Conservation (phyloP, 1,140 invertebrate species). For the Oedothorax gibbosus region DNA sequence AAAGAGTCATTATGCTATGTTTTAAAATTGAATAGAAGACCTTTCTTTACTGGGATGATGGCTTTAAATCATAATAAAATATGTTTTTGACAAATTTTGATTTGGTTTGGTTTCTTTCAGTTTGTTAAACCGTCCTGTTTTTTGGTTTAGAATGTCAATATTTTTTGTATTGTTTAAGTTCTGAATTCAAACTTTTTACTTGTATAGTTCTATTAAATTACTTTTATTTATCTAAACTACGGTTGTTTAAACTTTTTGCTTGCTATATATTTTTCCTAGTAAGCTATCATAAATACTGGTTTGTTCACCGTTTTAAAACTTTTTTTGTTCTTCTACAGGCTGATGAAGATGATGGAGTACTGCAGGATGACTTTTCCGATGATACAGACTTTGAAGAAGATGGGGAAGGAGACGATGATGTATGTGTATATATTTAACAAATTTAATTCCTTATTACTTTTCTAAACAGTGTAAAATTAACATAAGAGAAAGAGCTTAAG, state of each 20-base stretch:
- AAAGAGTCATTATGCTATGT: too few relatives aligned
- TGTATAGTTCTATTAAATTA: background rate
- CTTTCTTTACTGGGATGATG: too few relatives aligned
- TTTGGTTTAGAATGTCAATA: too few relatives aligned
- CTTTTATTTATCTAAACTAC: background rate
- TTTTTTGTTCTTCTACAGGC: constrained; percentile 19
- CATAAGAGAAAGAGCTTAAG: too few relatives aligned
- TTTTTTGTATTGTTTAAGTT: too few relatives aligned
- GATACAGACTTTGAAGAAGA: constrained; percentile 35
- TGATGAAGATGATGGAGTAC: constrained; percentile 69
- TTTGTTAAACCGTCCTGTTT: too few relatives aligned
- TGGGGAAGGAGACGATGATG: constrained; percentile 65
- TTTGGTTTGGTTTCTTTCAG: too few relatives aligned
- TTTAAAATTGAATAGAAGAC: too few relatives aligned
- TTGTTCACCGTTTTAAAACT: background rate
- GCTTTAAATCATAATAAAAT: too few relatives aligned
- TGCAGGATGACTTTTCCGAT: constrained; percentile 66
- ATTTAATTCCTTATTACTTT: background rate
- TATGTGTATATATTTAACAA: background rate
- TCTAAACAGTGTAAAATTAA: too few relatives aligned
- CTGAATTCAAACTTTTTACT: background rate
- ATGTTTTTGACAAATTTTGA: too few relatives aligned
- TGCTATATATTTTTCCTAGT: background rate
- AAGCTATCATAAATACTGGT: background rate
- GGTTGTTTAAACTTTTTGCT: background rate